phyloP scores from a whole-genome alignment of 2,797 vertebrate species.

The Halcyon chelicuti region DNA sequence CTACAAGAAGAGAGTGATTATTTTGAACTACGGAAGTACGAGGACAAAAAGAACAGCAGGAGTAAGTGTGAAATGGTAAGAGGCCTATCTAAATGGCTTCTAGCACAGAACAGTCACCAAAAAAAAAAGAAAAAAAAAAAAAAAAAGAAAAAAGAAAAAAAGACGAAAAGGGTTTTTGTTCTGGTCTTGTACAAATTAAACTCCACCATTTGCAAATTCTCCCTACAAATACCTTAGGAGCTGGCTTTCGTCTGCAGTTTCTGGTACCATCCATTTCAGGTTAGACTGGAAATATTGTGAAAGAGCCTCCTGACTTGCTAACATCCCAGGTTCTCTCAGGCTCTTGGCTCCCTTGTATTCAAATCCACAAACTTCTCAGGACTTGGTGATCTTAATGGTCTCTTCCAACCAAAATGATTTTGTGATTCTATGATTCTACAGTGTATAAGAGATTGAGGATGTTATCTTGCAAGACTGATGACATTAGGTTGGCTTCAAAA shows the following conservation, averaged over 20 bases:
- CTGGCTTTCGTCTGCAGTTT: neutral
- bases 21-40: conserved; percentile 45
- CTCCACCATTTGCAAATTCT: neutral
- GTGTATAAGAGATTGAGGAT: neutral
- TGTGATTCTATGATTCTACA: neutral
- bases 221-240: neutral
- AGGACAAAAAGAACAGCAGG: conserved; percentile 36
- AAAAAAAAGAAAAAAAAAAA: too few relatives aligned
- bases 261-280: conserved; percentile 14
- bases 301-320: neutral
- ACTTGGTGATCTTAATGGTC: neutral
- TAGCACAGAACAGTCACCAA: neutral
- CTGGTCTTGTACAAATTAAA: neutral
- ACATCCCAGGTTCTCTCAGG: neutral
- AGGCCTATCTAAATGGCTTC: neutral
- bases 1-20: conserved; percentile 2
- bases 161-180: neutral
- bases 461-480: neutral
- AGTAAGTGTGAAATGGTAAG: neutral
- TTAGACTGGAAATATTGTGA: conserved; percentile 47
- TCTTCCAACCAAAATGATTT: neutral
- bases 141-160: neutral
- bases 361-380: neutral
- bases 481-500: neutral
- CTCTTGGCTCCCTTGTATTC: neutral